Percentiles rank a stretch among this genome's conserved stretches.
Evolutionary conservation across 2,888 invertebrate species (phyloP).

Genomic region (Papilio protenor): DNA sequence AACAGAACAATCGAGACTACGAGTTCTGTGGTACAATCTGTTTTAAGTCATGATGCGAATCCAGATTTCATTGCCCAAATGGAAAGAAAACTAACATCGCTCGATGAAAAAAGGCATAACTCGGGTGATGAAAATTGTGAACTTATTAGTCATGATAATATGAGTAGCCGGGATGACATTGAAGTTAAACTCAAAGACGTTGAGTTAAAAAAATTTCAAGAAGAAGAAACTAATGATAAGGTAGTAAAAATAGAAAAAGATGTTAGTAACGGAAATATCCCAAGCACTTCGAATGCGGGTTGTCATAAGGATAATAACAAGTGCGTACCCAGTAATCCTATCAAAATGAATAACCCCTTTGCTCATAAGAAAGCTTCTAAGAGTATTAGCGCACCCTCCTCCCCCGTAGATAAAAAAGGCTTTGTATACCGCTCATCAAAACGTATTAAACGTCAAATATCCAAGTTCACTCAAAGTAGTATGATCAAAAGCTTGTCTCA

Average conservation of each 20-base stretch:
- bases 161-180: not conserved
- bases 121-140: not conserved
- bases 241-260: slow-evolving; percentile 30
- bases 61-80: slow-evolving; percentile 66
- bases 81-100: slow-evolving; percentile 67
- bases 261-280: slow-evolving; percentile 31
- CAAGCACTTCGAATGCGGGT: slow-evolving; percentile 33
- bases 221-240: slow-evolving; percentile 35
- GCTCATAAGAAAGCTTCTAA: slow-evolving; percentile 70
- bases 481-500: slow-evolving; percentile 81
- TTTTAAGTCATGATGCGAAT: slow-evolving; percentile 70
- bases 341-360: slow-evolving; percentile 77
- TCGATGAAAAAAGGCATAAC: slow-evolving; percentile 43
- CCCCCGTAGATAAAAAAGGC: slow-evolving; percentile 73
- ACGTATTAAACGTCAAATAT: slow-evolving; percentile 71
- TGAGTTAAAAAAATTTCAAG: slow-evolving; percentile 31
- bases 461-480: slow-evolving; percentile 74
- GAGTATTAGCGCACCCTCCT: slow-evolving; percentile 77
- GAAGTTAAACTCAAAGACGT: slow-evolving; percentile 42
- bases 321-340: slow-evolving; percentile 66
- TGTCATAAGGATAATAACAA: slow-evolving; percentile 54
- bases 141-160: not conserved
- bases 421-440: slow-evolving; percentile 78
- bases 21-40: slow-evolving; percentile 83
- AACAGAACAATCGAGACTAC: slow-evolving; percentile 81